These are phyloP conservation scores for Tachysurus fulvidraco DNA, from an alignment of 2,113 vertebrate genomes.

Conservation along the genomic window DNA sequence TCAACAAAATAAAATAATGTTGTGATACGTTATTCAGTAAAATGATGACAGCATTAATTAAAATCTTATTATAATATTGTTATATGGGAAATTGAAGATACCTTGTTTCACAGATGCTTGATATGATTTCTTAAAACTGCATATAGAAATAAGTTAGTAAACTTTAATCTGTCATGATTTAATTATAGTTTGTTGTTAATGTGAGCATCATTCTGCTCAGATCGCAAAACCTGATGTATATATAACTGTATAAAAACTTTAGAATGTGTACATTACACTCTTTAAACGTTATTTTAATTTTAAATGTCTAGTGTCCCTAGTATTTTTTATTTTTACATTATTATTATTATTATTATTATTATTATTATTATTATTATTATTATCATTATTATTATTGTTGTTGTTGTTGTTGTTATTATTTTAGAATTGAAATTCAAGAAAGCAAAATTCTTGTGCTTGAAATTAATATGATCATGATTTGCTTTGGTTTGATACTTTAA, in stretches of 20 bases:
- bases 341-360: background rate
- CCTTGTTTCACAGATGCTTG: too few species aligned
- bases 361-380: background rate
- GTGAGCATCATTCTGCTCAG: background rate
- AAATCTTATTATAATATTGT: too few species aligned
- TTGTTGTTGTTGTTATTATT: background rate
- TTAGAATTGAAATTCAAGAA: background rate
- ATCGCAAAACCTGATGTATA: background rate
- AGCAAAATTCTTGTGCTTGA: background rate
- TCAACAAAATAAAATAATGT: background rate
- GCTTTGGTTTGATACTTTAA: background rate
- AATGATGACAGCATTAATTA: background rate
- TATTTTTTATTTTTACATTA: background rate
- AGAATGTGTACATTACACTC: too few species aligned
- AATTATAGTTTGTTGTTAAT: background rate
- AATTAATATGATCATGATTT: background rate
- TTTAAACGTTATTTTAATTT: too few species aligned
- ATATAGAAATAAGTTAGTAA: background rate
- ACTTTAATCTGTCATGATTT: background rate
- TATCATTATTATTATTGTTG: background rate
- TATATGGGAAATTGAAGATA: too few species aligned
- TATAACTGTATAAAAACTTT: background rate
- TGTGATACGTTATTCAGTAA: background rate
- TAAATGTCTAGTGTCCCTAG: background rate
- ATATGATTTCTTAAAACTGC: background rate